Evolutionary conservation across 2,888 invertebrate species (phyloP).

Genomic region (Metallyticus violacea): DNA sequence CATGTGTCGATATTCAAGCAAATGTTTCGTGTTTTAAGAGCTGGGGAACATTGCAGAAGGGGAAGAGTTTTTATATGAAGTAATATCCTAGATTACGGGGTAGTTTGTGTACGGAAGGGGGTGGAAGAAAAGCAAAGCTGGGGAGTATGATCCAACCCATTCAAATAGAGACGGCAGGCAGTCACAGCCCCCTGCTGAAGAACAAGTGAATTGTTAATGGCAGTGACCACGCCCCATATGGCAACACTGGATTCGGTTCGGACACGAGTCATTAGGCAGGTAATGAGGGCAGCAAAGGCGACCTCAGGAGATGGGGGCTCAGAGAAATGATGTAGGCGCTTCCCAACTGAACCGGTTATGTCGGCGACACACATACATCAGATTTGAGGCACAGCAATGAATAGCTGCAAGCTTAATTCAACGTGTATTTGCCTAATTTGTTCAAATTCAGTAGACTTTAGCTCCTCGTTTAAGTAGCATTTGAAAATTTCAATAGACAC

Average conservation of each 20-base stretch:
- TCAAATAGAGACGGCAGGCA: not conserved
- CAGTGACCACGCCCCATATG: slow-evolving; percentile 22
- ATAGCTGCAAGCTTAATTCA: too few relatives aligned
- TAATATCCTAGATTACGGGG: not conserved
- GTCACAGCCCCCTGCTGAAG: not conserved
- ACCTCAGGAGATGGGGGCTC: too few relatives aligned
- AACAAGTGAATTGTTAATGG: slow-evolving; percentile 17
- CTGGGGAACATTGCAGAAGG: not conserved
- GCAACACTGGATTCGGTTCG: slow-evolving; percentile 12
- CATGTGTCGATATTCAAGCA: not conserved
- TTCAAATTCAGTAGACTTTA: too few relatives aligned
- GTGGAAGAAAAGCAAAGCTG: not conserved
- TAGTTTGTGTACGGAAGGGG: not conserved
- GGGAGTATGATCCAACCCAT: slow-evolving; percentile 4
- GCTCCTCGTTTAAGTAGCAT: too few relatives aligned
- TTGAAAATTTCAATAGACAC: too few relatives aligned
- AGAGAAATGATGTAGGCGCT: not conserved
- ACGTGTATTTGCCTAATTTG: too few relatives aligned
- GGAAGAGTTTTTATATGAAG: not conserved
- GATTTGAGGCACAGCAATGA: not conserved
- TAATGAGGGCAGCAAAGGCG: slow-evolving; percentile 9
- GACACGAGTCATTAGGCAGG: slow-evolving; percentile 25
- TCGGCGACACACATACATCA: not conserved
- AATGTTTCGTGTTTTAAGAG: not conserved
- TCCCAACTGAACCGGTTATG: not conserved